Conservation (phyloP, 1,140 invertebrate species). For the Vanessa atalanta region DNA sequence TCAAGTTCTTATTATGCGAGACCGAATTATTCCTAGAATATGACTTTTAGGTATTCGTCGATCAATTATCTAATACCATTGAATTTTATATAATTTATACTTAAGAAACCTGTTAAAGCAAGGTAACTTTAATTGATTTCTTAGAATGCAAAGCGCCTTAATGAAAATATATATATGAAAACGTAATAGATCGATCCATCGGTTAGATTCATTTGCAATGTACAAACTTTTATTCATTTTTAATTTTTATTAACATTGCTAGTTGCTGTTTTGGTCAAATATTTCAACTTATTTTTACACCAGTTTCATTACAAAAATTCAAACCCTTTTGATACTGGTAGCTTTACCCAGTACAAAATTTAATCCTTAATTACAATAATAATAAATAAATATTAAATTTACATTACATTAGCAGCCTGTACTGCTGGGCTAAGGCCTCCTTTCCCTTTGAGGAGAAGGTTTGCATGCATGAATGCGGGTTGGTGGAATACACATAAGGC, state of each 20-base stretch:
- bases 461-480: too few relatives aligned
- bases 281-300: too few relatives aligned
- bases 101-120: background rate
- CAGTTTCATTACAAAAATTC: too few relatives aligned
- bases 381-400: too few relatives aligned
- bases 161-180: background rate
- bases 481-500: too few relatives aligned
- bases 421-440: too few relatives aligned
- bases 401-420: too few relatives aligned
- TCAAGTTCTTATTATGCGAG: background rate
- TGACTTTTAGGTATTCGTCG: background rate
- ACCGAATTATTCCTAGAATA: background rate
- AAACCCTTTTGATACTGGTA: too few relatives aligned
- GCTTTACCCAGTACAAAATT: too few relatives aligned
- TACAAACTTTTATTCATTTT: background rate
- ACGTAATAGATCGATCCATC: background rate
- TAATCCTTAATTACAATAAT: too few relatives aligned
- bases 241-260: background rate
- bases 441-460: too few relatives aligned
- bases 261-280: background rate
- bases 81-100: background rate
- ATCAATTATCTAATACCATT: background rate
- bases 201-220: background rate
- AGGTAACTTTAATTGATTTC: background rate
- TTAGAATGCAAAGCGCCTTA: background rate